These are phyloP conservation scores for Morbakka virulenta DNA, from an alignment of 30 jellyfish, hydroid and myxozoan species.

Conservation along the genomic window DNA sequence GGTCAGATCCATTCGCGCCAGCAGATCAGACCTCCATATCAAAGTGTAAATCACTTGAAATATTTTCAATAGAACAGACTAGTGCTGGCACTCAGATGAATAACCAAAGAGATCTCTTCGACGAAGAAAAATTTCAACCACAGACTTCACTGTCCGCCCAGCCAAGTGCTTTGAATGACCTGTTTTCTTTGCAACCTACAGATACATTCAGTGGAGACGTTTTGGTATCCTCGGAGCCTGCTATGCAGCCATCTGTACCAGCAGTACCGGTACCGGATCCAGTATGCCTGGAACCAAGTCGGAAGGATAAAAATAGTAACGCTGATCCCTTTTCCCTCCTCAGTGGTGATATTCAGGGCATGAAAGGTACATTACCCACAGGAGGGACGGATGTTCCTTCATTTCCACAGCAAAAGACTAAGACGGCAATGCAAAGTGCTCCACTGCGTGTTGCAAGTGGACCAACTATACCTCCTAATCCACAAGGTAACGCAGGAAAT, in stretches of 20 bases:
- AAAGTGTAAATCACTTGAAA: slow-evolving; percentile 35
- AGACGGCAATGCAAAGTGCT: too few species aligned
- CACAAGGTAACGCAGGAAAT: too few species aligned
- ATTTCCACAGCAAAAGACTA: slow-evolving; percentile 31
- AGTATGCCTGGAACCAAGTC: too few species aligned
- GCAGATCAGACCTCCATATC: background rate
- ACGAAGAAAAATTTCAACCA: too few species aligned
- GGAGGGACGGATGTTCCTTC: slow-evolving; percentile 32
- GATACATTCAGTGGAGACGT: background rate
- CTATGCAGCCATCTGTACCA: background rate
- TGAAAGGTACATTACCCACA: slow-evolving; percentile 56
- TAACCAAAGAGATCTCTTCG: background rate
- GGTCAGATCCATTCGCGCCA: slow-evolving; percentile 17
- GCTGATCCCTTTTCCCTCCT: slow-evolving; percentile 66
- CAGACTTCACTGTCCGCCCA: too few species aligned
- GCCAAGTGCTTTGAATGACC: too few species aligned
- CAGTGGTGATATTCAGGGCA: slow-evolving; percentile 36
- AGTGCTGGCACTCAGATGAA: background rate
- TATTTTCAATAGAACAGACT: background rate
- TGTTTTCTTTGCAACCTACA: too few species aligned
- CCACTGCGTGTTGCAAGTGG: too few species aligned
- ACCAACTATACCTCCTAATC: too few species aligned
- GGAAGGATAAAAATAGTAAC: slow-evolving; percentile 1
- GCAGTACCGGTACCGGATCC: slow-evolving; percentile 16
- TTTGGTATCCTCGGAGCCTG: background rate